These are phyloP conservation scores for Bettongia penicillata DNA, from an alignment of 2,113 vertebrate genomes.

Conservation along the genomic window DNA sequence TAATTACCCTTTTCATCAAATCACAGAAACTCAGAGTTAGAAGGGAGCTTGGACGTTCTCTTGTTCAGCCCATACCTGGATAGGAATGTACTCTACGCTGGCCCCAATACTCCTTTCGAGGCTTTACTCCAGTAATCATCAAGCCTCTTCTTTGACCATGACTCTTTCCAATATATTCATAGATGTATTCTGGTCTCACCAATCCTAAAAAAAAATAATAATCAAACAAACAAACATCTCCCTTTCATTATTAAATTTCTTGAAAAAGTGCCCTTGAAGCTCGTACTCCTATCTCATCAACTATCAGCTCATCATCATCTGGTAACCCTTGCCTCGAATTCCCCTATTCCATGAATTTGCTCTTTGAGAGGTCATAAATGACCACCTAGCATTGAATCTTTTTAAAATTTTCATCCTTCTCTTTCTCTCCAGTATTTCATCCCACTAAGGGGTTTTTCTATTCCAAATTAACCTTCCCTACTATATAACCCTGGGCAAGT, in stretches of 20 bases:
- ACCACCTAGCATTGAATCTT: neutral
- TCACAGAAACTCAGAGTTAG: neutral
- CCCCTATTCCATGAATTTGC: neutral
- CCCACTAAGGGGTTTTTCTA: neutral
- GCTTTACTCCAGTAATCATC: neutral
- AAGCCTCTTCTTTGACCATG: neutral
- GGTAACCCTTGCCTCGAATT: neutral
- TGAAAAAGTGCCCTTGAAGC: neutral
- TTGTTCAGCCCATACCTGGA: neutral
- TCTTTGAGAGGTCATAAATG: neutral
- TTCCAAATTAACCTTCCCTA: neutral
- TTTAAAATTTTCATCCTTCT: neutral
- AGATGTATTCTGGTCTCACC: neutral
- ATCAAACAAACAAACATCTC: neutral
- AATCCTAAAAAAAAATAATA: neutral
- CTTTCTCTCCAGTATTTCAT: neutral
- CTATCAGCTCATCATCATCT: neutral
- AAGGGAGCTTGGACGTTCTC: neutral
- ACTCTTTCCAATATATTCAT: neutral
- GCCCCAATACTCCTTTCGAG: neutral
- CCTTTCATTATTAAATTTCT: neutral
- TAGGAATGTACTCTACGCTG: neutral
- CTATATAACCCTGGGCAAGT: neutral
- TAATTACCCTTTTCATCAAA: slow-evolving; percentile 53
- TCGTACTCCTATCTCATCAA: neutral